These are phyloP conservation scores for Eudorcas thomsonii DNA, from an alignment of 2,113 vertebrate genomes.

Conservation along the genomic window DNA sequence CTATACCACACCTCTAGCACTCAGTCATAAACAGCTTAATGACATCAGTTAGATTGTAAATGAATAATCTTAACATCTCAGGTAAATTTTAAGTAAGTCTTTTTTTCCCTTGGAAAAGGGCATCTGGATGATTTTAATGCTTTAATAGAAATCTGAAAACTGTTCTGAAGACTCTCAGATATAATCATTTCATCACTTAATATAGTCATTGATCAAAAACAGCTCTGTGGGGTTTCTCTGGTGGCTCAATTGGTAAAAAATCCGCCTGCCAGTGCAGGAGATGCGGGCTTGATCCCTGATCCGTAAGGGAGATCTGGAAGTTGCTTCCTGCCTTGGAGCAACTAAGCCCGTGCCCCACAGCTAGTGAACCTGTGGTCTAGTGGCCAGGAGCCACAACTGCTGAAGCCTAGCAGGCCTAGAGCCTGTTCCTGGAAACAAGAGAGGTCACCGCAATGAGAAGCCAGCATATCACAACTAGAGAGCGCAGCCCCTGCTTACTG, in stretches of 20 bases:
- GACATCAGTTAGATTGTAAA: background rate
- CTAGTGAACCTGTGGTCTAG: background rate
- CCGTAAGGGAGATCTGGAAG: background rate
- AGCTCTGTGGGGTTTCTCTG: background rate
- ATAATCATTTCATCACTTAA: background rate
- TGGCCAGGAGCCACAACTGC: background rate
- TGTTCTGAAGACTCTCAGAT: constrained; percentile 14
- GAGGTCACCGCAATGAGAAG: background rate
- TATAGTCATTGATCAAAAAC: constrained; percentile 22
- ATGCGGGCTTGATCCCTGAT: background rate
- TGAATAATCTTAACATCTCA: background rate
- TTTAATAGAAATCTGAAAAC: constrained; percentile 26
- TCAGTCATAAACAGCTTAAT: background rate
- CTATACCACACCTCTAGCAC: background rate
- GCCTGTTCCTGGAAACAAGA: background rate
- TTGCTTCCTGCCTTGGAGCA: background rate
- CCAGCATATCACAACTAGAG: background rate
- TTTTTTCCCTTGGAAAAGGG: background rate
- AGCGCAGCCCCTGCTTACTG: background rate
- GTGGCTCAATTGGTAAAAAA: background rate
- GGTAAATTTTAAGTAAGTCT: background rate
- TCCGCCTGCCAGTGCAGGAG: background rate
- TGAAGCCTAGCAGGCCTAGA: background rate
- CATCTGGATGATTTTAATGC: constrained; percentile 18
- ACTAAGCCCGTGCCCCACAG: background rate